Evolutionary conservation across 2,113 vertebrate species (phyloP), one percentile per base, ranked within the genome.

Genomic region (Burhinus bistriatus): DNA sequence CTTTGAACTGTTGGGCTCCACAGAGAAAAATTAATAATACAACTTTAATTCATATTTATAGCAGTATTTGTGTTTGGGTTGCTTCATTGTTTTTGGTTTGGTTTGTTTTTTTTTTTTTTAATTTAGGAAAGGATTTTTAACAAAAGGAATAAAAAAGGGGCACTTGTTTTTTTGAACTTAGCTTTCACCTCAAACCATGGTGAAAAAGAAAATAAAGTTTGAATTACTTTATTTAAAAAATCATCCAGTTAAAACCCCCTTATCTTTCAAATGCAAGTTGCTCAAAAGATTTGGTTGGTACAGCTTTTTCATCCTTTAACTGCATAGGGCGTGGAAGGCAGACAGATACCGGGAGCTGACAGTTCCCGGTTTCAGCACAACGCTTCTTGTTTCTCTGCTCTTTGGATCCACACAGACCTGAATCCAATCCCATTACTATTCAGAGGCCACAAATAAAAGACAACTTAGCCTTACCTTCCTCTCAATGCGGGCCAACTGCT

Each of bases 401-500:
- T 82, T 52, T 22, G 80, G 42, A 80, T 65, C 44, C 44, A 45
- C 36, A 52, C n/a, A 32, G 32, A 66, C 69, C 42, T 1, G 0
- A 5, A 40, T 26, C 44, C 8, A 5, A 61, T 17, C 26, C 45
- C 32, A 19, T 45, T 26, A 86, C 54, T 8, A 78, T 73, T 30
- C 25, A 62, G 69, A 40, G 40, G 42, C 4, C 49, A 19, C 15
- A 90, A 90, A 66, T 13, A 44, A 59, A 70, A 81, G 81, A 16
- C 21, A 89, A 26, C 32, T 26, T 2, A 11, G 36, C 32, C 97
- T 96, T 96, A 99, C 99, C 98, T 99, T 99, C 96, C 95, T 99
- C 97, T 99, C 99, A 78, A 99, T 98, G 87, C 88, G 97, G 55
- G 97, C 98, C 95, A 99, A 92, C 94, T 99, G 99, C 78, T 99